phyloP scores from a whole-genome alignment of 2,797 vertebrate species.

The Tauraco hartlaubi region DNA sequence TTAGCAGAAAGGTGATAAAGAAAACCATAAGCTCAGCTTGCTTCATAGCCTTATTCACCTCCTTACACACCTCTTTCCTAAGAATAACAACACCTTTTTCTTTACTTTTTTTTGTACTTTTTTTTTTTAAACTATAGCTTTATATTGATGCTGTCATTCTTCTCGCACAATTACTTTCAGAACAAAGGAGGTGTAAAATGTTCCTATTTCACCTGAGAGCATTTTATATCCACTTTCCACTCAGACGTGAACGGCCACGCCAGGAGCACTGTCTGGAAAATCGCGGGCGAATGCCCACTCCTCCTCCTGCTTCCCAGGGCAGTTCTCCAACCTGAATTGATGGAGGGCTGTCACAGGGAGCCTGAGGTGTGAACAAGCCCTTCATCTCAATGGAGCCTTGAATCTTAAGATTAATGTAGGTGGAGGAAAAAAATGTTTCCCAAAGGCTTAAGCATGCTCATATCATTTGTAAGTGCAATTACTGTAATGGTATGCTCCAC shows the following conservation, averaged over 20 bases:
- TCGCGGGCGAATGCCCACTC: fast-evolving
- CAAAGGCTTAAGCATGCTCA: neutral
- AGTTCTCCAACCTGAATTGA: neutral
- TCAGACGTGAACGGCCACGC: neutral
- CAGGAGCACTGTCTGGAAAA: neutral
- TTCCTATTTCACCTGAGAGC: neutral
- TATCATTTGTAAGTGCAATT: conserved; percentile 14
- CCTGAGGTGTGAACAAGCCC: neutral
- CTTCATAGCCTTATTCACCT: neutral
- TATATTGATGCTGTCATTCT: neutral
- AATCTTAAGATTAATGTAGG: conserved; percentile 7
- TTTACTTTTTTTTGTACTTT: neutral
- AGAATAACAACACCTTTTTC: neutral
- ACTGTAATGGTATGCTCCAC: neutral
- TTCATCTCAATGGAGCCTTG: neutral
- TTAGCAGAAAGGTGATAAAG: neutral
- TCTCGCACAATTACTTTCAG: neutral
- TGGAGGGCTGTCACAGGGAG: neutral
- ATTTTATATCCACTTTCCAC: neutral
- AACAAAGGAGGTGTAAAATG: neutral
- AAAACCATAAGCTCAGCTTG: neutral
- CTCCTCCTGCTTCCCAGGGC: neutral
- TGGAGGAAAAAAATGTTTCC: neutral
- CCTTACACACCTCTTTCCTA: neutral
- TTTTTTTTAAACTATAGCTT: neutral